These are phyloP conservation scores for Bicyclus anynana DNA, from an alignment of 1,140 invertebrate genomes.

Conservation along the genomic window DNA sequence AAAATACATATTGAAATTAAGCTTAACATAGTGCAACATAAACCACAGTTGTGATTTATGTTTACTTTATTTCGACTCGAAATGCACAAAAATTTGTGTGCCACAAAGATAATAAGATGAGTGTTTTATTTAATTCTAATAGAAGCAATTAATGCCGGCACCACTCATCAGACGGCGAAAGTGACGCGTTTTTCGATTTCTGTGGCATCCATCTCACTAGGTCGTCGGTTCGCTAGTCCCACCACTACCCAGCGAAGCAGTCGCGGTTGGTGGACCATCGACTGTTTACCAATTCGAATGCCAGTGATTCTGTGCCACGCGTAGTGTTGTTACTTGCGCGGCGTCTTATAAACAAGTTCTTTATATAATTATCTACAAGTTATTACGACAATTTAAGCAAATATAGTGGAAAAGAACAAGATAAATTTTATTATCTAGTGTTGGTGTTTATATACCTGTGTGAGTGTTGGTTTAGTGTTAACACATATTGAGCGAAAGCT, in stretches of 20 bases:
- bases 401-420: neutral
- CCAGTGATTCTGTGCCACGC: conserved; percentile 39
- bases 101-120: no score
- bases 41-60: no score
- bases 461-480: conserved; percentile 35
- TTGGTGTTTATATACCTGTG: conserved; percentile 25
- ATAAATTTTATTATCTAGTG: conserved; percentile 13
- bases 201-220: conserved; percentile 40
- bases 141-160: conserved; percentile 29
- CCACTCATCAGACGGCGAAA: conserved; percentile 50
- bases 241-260: conserved; percentile 26
- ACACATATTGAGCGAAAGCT: conserved; percentile 62
- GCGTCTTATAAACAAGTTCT: no score
- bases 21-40: no score
- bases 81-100: no score
- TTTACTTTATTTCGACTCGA: no score
- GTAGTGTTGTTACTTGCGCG: conserved; percentile 9
- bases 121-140: neutral
- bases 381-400: neutral
- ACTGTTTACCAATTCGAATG: conserved; percentile 27
- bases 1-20: no score
- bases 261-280: conserved; percentile 28
- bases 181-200: conserved; percentile 44
- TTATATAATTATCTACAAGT: neutral
- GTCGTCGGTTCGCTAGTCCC: conserved; percentile 23